These are phyloP conservation scores for Rhinolophus sinicus DNA, from an alignment of 2,113 vertebrate genomes.

Conservation along the genomic window DNA sequence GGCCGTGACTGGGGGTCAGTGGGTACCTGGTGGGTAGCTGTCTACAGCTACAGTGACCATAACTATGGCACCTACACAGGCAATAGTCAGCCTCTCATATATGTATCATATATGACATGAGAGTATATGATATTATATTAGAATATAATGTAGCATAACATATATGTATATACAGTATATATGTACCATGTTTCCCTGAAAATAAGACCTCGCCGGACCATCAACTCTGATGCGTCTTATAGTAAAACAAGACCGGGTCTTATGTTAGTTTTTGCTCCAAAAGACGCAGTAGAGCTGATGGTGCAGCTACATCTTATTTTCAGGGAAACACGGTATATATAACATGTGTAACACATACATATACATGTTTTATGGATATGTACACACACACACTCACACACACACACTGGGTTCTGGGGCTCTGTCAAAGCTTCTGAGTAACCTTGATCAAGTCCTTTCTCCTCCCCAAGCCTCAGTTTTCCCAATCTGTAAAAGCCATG, in stretches of 20 bases:
- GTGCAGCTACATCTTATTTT: no score
- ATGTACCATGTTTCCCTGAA: no score
- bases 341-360: neutral
- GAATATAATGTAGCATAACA: no score
- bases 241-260: no score
- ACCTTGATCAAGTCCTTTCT: neutral
- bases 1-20: accelerated
- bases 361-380: no score
- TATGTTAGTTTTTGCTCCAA: no score
- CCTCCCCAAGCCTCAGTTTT: slow-evolving; percentile 34
- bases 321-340: no score
- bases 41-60: neutral
- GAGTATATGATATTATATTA: neutral
- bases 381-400: accelerated
- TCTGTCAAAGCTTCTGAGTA: slow-evolving; percentile 28
- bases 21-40: accelerated
- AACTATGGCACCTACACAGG: accelerated
- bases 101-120: neutral
- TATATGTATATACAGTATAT: no score
- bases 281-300: no score
- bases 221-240: no score
- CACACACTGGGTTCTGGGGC: neutral
- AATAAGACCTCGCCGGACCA: no score
- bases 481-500: neutral
- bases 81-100: neutral